A percentile compares a stretch with the other conserved stretches of the same genome.
These are phyloP conservation scores for Molossus molossus DNA, from an alignment of 2,797 vertebrate species.

Conservation along the genomic window DNA sequence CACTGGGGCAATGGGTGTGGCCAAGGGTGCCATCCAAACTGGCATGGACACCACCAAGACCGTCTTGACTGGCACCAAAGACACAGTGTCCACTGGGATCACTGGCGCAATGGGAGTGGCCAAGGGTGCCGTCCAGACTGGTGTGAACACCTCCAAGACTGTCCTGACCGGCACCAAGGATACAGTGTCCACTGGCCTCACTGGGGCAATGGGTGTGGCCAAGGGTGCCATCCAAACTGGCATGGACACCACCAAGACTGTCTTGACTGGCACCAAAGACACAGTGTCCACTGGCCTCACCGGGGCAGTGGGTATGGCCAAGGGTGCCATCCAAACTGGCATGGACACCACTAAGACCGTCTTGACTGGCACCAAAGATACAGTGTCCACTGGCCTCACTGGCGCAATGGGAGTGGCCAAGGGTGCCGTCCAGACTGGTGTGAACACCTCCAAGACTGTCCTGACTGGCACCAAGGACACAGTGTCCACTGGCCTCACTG, in stretches of 20 bases:
- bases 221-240: neutral
- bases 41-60: conserved; percentile 90
- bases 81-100: conserved; percentile 88
- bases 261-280: conserved; percentile 64
- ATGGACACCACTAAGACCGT: rapidly evolving
- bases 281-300: conserved; percentile 78
- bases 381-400: neutral
- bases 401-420: neutral
- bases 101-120: conserved; percentile 89
- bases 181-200: neutral
- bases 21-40: conserved; percentile 88
- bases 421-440: rapidly evolving
- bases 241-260: rapidly evolving
- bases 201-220: neutral
- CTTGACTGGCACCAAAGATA: neutral
- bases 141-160: conserved; percentile 87
- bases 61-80: conserved; percentile 56
- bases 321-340: neutral
- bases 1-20: neutral
- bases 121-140: conserved; percentile 79
- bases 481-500: neutral
- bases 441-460: neutral
- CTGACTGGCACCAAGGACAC: neutral
- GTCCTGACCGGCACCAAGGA: conserved; percentile 89
- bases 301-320: neutral